Conservation (phyloP, 2,797 vertebrate species). For the Anguilla anguilla region DNA sequence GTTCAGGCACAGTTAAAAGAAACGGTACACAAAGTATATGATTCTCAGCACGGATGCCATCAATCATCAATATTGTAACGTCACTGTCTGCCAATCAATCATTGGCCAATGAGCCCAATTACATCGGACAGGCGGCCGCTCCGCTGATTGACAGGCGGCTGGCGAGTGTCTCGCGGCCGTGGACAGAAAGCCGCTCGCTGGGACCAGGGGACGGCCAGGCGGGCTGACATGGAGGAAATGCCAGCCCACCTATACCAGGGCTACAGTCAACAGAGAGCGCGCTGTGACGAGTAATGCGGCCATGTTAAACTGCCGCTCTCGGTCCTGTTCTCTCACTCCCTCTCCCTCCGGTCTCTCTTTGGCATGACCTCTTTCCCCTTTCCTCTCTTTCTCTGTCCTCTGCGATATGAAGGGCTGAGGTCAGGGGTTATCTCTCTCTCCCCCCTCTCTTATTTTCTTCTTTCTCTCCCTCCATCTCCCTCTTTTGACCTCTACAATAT, state of each 20-base stretch:
- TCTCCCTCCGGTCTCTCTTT: conserved; percentile 34
- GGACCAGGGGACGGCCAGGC: conserved; percentile 67
- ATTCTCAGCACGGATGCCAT: not conserved
- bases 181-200: conserved; percentile 61
- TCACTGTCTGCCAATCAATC: conserved; percentile 38
- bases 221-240: conserved; percentile 63
- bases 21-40: not conserved
- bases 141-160: conserved; percentile 55
- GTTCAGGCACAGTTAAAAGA: not conserved
- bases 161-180: conserved; percentile 60
- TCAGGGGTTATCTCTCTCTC: not conserved
- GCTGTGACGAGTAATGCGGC: conserved; percentile 70
- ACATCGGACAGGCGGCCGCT: not conserved
- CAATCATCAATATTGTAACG: not conserved
- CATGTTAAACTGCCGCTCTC: conserved; percentile 60
- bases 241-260: conserved; percentile 48
- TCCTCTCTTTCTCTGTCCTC: not conserved
- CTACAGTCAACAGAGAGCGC: conserved; percentile 67
- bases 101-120: not conserved
- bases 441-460: too few relatives aligned
- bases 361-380: conserved; percentile 36
- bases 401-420: not conserved
- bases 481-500: not conserved
- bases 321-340: not conserved
- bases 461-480: conserved; percentile 14